phyloP scores from a whole-genome alignment of 2,113 vertebrate genomes.

The Gambusia holbrooki region DNA sequence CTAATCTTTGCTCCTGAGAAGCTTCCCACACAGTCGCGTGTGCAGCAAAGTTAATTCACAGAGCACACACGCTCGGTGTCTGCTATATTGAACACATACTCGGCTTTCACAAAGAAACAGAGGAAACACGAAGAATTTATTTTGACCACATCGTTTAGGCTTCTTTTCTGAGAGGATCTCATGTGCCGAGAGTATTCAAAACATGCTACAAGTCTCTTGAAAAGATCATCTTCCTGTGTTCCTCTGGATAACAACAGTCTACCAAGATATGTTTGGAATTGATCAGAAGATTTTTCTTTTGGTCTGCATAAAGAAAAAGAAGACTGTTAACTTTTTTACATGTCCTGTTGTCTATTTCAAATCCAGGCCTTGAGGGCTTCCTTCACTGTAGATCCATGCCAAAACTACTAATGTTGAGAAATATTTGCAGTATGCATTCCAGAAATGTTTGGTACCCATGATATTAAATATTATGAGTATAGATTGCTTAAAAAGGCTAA shows the following conservation, averaged over 20 bases:
- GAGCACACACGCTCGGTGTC: conserved; percentile 52
- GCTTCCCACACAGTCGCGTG: conserved; percentile 23
- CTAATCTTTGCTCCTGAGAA: background rate
- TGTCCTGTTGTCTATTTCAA: too few relatives aligned
- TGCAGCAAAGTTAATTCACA: conserved; percentile 41
- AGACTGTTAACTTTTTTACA: too few relatives aligned
- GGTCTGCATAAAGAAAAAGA: too few relatives aligned
- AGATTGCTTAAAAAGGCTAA: background rate
- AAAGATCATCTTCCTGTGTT: background rate
- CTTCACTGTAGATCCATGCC: too few relatives aligned
- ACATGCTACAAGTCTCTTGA: conserved; percentile 12
- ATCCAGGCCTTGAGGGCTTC: too few relatives aligned
- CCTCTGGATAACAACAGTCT: too few relatives aligned
- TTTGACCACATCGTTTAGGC: conserved; percentile 21
- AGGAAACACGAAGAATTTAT: conserved; percentile 47
- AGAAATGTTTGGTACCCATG: background rate
- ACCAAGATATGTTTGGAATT: too few relatives aligned
- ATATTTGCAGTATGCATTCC: background rate
- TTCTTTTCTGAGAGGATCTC: background rate
- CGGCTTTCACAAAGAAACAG: conserved; percentile 74
- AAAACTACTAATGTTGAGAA: background rate
- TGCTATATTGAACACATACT: conserved; percentile 82
- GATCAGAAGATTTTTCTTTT: too few relatives aligned
- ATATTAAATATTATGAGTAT: background rate
- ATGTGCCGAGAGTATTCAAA: conserved; percentile 34